Evolutionary conservation across 2,113 vertebrate species (phyloP), one percentile per base, ranked within the genome.

Genomic region (Tretioscincus oriximinensis): DNA sequence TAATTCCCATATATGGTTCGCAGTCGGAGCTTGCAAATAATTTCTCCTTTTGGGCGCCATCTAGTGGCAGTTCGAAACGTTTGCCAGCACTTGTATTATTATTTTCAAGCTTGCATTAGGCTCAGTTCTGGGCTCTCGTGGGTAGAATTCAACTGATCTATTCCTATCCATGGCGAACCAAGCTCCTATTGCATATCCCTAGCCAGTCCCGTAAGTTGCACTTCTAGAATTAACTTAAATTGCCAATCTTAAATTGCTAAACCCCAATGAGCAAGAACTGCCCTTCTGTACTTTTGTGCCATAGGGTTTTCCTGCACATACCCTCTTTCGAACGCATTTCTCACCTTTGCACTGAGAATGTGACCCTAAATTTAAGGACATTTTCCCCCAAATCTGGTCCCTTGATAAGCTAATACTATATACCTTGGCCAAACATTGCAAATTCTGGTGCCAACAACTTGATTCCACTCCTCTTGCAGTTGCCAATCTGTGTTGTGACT

Each of bases 401-500:
- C 49, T 68, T 10, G 8, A 63, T 24, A 29, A 65, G 21, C 14
- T 18, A 58, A 58, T 18, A 4, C 14, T 0, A 7, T 14, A 7
- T 2, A 7, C 14, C 9, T 26, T 18, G 49, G 18, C 8, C 10
- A 5, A 29, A 9, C 10, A 83, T 77, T 0, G 24, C 66, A 77
- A 61, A 9, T 80, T 51, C 28, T 18, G 0, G 60, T 26, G 71
- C 10, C 49, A 1, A 0, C 0, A 31, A 69, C 2, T 77, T n/a
- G 1, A 0, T 26, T 3, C 0, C 1, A 18, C 14, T 22, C 49
- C 26, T 45, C 8, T 76, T 67, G 31, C 47, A 2, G 7, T 28
- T 89, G 94, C 94, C 94, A 96, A 78, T 51, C 4, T 60, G 29
- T 76, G 28, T 69, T 61, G 41, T 31, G 49, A 29, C 69, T 71